Evolutionary conservation across 2,888 invertebrate genomes (phyloP), one percentile per base, ranked within the genome.

Genomic region (Onchidella celtica): DNA sequence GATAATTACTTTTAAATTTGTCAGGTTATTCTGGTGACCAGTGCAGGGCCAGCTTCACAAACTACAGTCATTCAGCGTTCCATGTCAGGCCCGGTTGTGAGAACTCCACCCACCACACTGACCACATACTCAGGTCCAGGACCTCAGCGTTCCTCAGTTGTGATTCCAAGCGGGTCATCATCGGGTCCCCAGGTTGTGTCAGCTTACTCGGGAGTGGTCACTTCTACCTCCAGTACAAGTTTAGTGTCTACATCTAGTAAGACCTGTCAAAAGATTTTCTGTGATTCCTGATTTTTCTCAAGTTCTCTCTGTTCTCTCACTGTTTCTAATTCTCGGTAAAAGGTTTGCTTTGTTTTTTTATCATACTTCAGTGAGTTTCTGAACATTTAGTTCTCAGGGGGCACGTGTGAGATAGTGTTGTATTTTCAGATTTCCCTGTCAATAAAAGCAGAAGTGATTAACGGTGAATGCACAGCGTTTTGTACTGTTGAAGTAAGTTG

Each of bases 11-110:
- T n/a, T n/a, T n/a, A n/a, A n/a, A n/a, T n/a, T 72, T 72, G 0
- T 1, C 79, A 91, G 91, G 92, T 92, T 3, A 92, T 92, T n/a
- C 83, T 92, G 32, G 91, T 92, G 65, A 90, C 91, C 27, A 91
- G 89, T 77, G 89, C 90, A 63, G 89, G 88, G 24, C 89, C 89
- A 68, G 83, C 88, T 0, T 83, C 85, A 21, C 86, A 86, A 11
- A 73, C 87, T 1, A 88, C 85, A 76, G 79, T 90, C 6, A 83
- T 88, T 6, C 91, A 90, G 84, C 90, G 90, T 65, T 88, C 90
- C 14, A 82, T 89, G 72, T 87, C 89, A 40, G 88, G 90, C 27
- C 90, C 90, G 1, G 85, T 90, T 61, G 87, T 90, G 24, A 86
- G 89, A 29, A 89, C 90, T 14, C 87, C 89, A 21, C 85, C 88